Percentiles rank a stretch among this genome's conserved stretches.
Conservation (phyloP, 2,797 vertebrate genomes). For the Xiphorhynchus erythropygius region DNA sequence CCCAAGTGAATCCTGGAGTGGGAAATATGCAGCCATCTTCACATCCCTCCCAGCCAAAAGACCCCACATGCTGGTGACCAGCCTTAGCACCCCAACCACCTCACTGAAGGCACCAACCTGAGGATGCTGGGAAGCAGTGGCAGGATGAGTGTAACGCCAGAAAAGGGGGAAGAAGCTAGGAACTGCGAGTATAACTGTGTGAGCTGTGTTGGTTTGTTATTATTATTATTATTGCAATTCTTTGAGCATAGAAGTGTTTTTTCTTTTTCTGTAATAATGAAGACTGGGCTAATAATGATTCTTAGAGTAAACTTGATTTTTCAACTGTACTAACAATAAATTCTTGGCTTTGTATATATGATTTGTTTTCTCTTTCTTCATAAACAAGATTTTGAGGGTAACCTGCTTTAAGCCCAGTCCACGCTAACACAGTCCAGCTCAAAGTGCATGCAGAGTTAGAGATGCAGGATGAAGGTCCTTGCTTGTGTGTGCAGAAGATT, state of each 20-base stretch:
- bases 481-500: not conserved
- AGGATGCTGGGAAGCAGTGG: not conserved
- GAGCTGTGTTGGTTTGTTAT: not conserved
- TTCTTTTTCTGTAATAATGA: not conserved
- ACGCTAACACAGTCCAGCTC: not conserved
- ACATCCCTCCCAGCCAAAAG: not conserved
- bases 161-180: not conserved
- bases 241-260: not conserved
- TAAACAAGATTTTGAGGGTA: not conserved
- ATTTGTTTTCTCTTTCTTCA: not conserved
- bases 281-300: not conserved
- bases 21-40: not conserved
- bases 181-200: not conserved
- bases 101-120: not conserved
- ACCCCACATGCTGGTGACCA: fast-evolving
- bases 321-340: not conserved
- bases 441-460: not conserved
- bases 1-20: not conserved
- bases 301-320: not conserved
- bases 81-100: not conserved
- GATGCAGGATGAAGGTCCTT: not conserved
- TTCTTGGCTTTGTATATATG: not conserved
- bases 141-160: not conserved
- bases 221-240: not conserved
- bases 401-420: not conserved